Percentiles rank a stretch among this genome's conserved stretches.
Evolutionary conservation across 2,888 invertebrate genomes (phyloP).

Genomic region (Diarsia mendica): DNA sequence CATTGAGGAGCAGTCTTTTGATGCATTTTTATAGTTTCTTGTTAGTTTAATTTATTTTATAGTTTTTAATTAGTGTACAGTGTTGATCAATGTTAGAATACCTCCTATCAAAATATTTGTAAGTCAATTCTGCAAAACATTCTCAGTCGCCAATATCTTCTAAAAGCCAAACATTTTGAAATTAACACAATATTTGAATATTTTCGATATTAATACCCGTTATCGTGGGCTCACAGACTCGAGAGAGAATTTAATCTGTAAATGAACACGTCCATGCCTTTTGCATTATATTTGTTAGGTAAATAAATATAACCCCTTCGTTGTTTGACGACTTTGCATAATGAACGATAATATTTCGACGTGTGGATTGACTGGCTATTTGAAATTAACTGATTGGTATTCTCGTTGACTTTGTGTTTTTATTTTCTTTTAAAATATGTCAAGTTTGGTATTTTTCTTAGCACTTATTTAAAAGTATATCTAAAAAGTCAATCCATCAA

Average conservation of each 20-base stretch:
- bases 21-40: too few relatives aligned
- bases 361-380: constrained; percentile 2
- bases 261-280: constrained; percentile 71
- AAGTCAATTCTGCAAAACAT: constrained; percentile 28
- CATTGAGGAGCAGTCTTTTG: too few relatives aligned
- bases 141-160: constrained; percentile 32
- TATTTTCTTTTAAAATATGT: neutral
- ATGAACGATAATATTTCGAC: constrained; percentile 31
- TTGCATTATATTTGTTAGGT: constrained; percentile 65
- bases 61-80: too few relatives aligned
- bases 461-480: neutral
- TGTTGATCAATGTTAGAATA: neutral
- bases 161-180: constrained; percentile 63
- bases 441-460: neutral
- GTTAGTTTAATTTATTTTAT: too few relatives aligned
- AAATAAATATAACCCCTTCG: constrained; percentile 61
- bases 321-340: constrained; percentile 39
- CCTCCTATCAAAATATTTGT: constrained; percentile 2
- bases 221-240: constrained; percentile 79
- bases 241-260: constrained; percentile 75
- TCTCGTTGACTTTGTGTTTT: constrained; percentile 10
- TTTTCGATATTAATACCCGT: constrained; percentile 77
- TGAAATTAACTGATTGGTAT: constrained; percentile 22
- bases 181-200: constrained; percentile 73
- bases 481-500: neutral